Conservation (phyloP, 2,888 invertebrate genomes). For the Thereva nobilitata region DNA sequence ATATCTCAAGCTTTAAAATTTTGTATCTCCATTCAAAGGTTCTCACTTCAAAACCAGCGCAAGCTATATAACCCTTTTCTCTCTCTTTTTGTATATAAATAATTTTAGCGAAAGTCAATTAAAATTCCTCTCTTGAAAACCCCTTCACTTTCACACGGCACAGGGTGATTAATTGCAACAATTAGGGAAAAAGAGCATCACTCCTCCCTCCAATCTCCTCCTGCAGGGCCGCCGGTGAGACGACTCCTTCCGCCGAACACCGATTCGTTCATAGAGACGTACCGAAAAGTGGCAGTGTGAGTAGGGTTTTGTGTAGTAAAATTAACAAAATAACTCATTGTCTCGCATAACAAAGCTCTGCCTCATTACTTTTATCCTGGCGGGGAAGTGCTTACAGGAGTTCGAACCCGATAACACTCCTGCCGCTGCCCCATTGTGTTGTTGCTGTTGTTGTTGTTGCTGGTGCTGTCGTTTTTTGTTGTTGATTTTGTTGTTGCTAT, state of each 20-base stretch:
- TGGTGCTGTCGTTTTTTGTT: neutral
- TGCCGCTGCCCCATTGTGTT: neutral
- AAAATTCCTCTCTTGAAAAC: slow-evolving; percentile 24
- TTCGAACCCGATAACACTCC: neutral
- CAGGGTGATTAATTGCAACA: slow-evolving; percentile 33
- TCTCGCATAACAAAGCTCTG: slow-evolving; percentile 24
- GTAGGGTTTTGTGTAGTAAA: slow-evolving; percentile 25
- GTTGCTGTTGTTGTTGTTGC: neutral
- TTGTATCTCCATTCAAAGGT: too few species aligned
- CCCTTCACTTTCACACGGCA: slow-evolving; percentile 30
- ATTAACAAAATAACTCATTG: slow-evolving; percentile 34
- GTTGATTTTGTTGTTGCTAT: slow-evolving; percentile 1
- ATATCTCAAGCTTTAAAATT: too few species aligned
- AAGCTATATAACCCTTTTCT: neutral
- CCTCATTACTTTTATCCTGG: slow-evolving; percentile 13
- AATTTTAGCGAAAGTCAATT: slow-evolving; percentile 31
- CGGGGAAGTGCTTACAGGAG: neutral
- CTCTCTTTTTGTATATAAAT: slow-evolving; percentile 22
- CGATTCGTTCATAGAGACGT: too few species aligned
- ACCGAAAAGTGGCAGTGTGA: neutral
- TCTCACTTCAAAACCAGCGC: too few species aligned
- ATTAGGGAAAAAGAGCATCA: slow-evolving; percentile 26
- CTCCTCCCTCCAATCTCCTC: slow-evolving; percentile 14
- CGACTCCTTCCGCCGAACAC: too few species aligned
- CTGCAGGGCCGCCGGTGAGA: neutral